Conservation (phyloP, 2,113 vertebrate species). For the Chascanopsetta lugubris region DNA sequence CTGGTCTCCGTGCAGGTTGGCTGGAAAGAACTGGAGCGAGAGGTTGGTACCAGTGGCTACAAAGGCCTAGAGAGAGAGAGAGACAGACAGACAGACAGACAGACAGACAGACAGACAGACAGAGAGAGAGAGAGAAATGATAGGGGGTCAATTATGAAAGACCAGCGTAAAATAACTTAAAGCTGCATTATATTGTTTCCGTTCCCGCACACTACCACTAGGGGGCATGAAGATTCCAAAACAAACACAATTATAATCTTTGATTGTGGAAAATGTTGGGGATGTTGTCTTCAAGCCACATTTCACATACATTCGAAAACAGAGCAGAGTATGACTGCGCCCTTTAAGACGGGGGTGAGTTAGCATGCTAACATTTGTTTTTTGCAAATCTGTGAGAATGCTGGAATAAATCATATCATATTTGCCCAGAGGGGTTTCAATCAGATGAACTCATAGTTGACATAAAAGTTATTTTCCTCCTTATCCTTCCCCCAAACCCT, state of each 20-base stretch:
- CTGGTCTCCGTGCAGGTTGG: slow-evolving; percentile 97
- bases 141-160: no score
- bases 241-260: no score
- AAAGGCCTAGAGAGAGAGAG: slow-evolving; percentile 90
- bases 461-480: not conserved
- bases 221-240: no score
- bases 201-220: no score
- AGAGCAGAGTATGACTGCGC: no score
- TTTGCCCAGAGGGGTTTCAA: slow-evolving; percentile 8
- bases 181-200: no score
- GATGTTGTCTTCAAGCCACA: no score
- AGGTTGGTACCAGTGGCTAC: slow-evolving; percentile 99
- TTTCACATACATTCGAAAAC: no score
- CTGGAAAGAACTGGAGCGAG: slow-evolving; percentile 99
- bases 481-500: not conserved
- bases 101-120: not conserved
- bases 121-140: not conserved
- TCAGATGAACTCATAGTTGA: slow-evolving; percentile 1
- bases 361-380: no score
- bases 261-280: no score
- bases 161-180: no score
- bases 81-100: not conserved
- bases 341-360: no score
- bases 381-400: not conserved
- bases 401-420: slow-evolving; percentile 8